Evolutionary conservation across 2,797 vertebrate species (phyloP).

Genomic region (Danio jaintianensis): DNA sequence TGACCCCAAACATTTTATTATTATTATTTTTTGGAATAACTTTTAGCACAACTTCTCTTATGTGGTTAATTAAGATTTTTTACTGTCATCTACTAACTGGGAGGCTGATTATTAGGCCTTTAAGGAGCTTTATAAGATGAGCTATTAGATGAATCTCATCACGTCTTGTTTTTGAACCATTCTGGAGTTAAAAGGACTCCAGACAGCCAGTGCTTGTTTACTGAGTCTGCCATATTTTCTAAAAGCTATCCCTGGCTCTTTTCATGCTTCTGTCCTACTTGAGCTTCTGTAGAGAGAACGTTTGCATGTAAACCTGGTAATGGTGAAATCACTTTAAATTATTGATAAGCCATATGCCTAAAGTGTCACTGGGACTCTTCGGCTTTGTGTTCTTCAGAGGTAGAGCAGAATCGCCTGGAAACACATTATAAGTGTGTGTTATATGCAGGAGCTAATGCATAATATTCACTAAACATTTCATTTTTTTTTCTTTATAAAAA

Average conservation of each 20-base stretch:
- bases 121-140: neutral
- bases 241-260: neutral
- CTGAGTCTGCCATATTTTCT: neutral
- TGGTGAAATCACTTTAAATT: conserved; percentile 70
- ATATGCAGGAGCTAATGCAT: neutral
- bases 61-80: neutral
- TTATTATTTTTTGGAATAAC: neutral
- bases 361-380: conserved; percentile 25
- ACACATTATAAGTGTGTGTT: neutral
- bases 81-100: neutral
- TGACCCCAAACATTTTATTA: neutral
- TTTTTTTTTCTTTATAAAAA: neutral
- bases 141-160: neutral
- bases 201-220: neutral
- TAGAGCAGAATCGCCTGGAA: neutral
- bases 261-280: conserved; percentile 20
- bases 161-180: neutral
- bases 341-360: conserved; percentile 77
- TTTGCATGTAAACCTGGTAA: conserved; percentile 50
- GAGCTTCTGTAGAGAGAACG: neutral
- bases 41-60: neutral
- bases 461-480: neutral
- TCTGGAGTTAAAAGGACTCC: neutral
- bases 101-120: neutral
- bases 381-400: neutral